A percentile compares a stretch with the other conserved stretches of the same genome.
phyloP scores from a whole-genome alignment of 2,888 invertebrate genomes.

The Eupithecia pulchellata region DNA sequence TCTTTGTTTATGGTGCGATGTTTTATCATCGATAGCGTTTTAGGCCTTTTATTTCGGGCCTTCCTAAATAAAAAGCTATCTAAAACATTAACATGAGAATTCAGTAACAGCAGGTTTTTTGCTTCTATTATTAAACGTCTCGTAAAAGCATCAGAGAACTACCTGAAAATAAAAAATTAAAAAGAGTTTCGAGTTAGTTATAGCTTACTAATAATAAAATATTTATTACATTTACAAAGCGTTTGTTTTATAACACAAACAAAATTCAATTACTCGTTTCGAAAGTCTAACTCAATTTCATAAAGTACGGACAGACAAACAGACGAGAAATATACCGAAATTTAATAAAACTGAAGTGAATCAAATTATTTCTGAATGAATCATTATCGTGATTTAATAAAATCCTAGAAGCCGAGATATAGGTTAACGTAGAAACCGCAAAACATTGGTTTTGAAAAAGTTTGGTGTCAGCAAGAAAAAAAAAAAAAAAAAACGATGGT shows the following conservation, averaged over 20 bases:
- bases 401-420: constrained; percentile 12
- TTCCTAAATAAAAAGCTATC: neutral
- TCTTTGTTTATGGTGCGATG: neutral
- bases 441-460: neutral
- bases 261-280: constrained; percentile 20
- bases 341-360: constrained; percentile 27
- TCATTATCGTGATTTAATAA: constrained; percentile 24
- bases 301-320: constrained; percentile 18
- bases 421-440: neutral
- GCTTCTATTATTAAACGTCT: neutral
- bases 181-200: neutral
- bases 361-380: constrained; percentile 27
- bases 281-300: constrained; percentile 18
- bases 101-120: neutral
- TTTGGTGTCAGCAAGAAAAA: neutral
- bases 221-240: constrained; percentile 1
- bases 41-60: too few relatives aligned
- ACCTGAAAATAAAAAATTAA: neutral
- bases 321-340: constrained; percentile 26
- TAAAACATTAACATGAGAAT: neutral
- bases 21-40: neutral
- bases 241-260: constrained; percentile 20
- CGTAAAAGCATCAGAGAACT: neutral
- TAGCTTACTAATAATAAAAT: constrained; percentile 12
- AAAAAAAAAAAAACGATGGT: too few relatives aligned